Conservation (phyloP, 2,888 invertebrate species). For the Rhodophaea formosa region DNA sequence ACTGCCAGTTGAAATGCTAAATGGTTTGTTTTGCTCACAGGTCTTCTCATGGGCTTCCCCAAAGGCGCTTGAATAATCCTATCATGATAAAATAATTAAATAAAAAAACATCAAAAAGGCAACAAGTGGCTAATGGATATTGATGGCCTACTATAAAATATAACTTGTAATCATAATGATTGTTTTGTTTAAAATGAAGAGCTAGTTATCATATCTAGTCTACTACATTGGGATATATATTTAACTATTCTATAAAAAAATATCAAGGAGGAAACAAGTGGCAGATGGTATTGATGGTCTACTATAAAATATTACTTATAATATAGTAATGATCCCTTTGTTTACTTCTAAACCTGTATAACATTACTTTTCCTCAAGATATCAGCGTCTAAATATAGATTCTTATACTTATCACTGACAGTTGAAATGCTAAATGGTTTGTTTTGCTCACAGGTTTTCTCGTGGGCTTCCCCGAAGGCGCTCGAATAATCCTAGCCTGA, state of each 20-base stretch:
- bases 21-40: conserved; percentile 4
- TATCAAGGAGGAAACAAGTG: too few species aligned
- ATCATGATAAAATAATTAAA: conserved; percentile 4
- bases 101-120: too few species aligned
- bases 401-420: not conserved
- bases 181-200: too few species aligned
- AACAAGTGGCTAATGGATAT: too few species aligned
- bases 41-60: conserved; percentile 8
- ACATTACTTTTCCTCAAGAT: not conserved
- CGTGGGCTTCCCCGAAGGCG: conserved; percentile 6
- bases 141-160: too few species aligned
- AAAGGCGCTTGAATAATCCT: not conserved
- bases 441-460: conserved; percentile 4
- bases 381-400: not conserved
- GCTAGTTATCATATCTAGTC: too few species aligned
- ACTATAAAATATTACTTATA: too few species aligned
- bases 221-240: too few species aligned
- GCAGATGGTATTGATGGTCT: too few species aligned
- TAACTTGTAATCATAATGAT: too few species aligned
- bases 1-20: not conserved
- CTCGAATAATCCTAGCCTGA: not conserved
- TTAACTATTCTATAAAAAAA: too few species aligned
- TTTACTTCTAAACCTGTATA: not conserved
- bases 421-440: conserved; percentile 6
- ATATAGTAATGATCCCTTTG: not conserved